Evolutionary conservation across 2,888 invertebrate species (phyloP).

Genomic region (Protula sp.): DNA sequence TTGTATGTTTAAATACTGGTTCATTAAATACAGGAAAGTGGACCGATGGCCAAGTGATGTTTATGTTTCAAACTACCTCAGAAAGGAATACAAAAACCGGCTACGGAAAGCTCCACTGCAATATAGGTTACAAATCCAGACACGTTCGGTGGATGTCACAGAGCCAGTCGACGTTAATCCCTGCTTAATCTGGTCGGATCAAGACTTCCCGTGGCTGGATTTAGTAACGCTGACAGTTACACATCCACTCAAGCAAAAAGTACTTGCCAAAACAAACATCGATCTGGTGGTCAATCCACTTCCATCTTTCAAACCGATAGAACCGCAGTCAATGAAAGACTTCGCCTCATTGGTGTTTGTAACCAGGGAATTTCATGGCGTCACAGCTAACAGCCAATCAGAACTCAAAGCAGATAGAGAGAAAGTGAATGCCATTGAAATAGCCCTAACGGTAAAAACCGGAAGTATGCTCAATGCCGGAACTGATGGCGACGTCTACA

Average conservation of each 20-base stretch:
- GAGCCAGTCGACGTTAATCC: too few relatives aligned
- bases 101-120: conserved; percentile 4
- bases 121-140: conserved; percentile 11
- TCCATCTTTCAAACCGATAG: conserved; percentile 4
- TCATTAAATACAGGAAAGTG: neutral
- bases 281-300: conserved; percentile 9
- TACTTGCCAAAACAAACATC: conserved; percentile 8
- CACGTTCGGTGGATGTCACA: neutral
- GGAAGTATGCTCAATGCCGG: conserved; percentile 14
- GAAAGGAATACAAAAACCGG: conserved; percentile 8
- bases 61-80: conserved; percentile 6
- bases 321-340: conserved; percentile 3
- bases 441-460: conserved; percentile 10
- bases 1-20: too few relatives aligned
- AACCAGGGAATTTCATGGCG: conserved; percentile 4
- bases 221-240: conserved; percentile 15
- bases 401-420: neutral
- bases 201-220: conserved; percentile 15
- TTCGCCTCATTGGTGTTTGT: conserved; percentile 10
- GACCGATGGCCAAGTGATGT: neutral
- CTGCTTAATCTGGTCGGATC: neutral
- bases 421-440: neutral
- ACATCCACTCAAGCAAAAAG: conserved; percentile 3
- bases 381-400: neutral
- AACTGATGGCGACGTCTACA: conserved; percentile 20